Conservation (phyloP, 2,888 invertebrate species). For the Orchesella flavescens region DNA sequence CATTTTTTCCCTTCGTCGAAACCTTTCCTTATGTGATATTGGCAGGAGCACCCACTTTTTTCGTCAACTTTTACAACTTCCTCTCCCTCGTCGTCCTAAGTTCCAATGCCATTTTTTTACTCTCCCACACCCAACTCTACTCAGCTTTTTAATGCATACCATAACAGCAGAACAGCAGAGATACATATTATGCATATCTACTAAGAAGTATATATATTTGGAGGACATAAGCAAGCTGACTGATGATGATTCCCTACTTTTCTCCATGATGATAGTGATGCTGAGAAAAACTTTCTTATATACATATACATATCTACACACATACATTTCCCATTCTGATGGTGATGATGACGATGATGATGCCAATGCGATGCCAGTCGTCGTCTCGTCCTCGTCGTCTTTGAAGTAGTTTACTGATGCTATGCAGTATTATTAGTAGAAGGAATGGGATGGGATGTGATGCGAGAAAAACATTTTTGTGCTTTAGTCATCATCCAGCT, state of each 20-base stretch:
- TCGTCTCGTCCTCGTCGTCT: background rate
- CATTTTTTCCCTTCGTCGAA: slow-evolving; percentile 11
- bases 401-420: slow-evolving; percentile 1
- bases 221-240: background rate
- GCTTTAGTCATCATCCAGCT: background rate
- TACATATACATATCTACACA: background rate
- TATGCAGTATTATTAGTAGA: slow-evolving; percentile 15
- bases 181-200: background rate
- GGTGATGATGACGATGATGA: background rate
- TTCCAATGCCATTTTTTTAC: slow-evolving; percentile 2
- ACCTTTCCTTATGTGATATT: background rate
- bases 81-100: slow-evolving; percentile 4
- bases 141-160: background rate
- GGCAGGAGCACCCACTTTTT: slow-evolving; percentile 40
- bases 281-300: background rate
- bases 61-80: slow-evolving; percentile 57
- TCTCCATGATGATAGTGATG: background rate
- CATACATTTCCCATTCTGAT: background rate
- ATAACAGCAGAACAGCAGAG: background rate
- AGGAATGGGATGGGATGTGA: background rate
- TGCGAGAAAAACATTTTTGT: background rate
- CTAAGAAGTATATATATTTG: background rate
- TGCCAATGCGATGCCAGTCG: background rate
- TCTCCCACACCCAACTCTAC: background rate
- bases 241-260: slow-evolving; percentile 2